These are phyloP conservation scores for Strix uralensis DNA, from an alignment of 2,113 vertebrate species.

Conservation along the genomic window DNA sequence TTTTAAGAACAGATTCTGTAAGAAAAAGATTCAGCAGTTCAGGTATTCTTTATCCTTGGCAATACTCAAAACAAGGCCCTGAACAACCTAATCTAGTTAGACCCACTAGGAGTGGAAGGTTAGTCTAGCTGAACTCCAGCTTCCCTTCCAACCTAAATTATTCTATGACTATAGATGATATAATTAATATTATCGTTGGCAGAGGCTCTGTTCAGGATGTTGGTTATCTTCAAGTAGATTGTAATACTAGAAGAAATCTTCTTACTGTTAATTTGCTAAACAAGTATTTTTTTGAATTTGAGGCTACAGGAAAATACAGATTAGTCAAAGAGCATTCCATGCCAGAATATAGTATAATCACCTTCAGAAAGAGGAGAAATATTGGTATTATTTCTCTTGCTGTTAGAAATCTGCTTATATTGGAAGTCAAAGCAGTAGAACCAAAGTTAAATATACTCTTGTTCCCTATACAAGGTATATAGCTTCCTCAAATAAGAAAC, in stretches of 20 bases:
- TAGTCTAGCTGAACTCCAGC: background rate
- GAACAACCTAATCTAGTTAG: background rate
- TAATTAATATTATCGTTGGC: background rate
- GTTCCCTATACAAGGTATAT: background rate
- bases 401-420: background rate
- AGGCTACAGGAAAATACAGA: background rate
- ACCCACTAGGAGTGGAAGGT: background rate
- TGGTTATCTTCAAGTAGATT: background rate
- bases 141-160: background rate
- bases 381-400: background rate
- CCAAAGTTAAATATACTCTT: background rate
- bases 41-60: background rate
- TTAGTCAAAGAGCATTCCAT: background rate
- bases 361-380: background rate
- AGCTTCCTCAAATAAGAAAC: background rate
- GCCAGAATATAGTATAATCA: background rate
- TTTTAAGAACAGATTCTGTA: background rate
- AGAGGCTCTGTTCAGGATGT: background rate
- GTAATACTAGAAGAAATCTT: background rate
- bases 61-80: background rate
- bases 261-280: background rate
- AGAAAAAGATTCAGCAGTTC: background rate
- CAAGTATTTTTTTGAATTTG: background rate
- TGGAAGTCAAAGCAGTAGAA: background rate
- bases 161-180: background rate